These are phyloP conservation scores for Sinodicranocentrus sp. DNA, from an alignment of 2,888 invertebrate species.

Conservation along the genomic window DNA sequence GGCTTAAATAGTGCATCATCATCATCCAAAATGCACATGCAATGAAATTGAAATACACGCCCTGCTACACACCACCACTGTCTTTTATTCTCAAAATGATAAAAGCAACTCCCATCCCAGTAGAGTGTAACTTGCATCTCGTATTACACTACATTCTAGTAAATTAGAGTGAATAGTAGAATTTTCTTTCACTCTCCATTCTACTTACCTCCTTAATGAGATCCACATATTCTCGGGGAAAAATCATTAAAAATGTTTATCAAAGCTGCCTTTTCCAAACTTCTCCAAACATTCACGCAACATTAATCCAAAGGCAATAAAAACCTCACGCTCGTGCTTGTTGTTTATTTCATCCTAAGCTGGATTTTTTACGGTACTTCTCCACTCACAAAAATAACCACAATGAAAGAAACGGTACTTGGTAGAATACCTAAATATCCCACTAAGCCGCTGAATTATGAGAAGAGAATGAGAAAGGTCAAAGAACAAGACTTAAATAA, in stretches of 20 bases:
- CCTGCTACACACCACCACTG: not conserved
- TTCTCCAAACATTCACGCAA: too few species aligned
- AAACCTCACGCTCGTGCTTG: too few species aligned
- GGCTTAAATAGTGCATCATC: not conserved
- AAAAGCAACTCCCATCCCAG: not conserved
- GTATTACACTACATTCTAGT: not conserved
- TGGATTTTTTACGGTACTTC: too few species aligned
- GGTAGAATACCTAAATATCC: too few species aligned
- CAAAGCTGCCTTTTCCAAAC: too few species aligned
- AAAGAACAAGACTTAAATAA: slow-evolving; percentile 20
- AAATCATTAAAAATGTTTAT: too few species aligned
- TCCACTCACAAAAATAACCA: too few species aligned
- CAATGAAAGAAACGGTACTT: too few species aligned
- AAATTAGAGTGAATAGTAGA: slow-evolving; percentile 28
- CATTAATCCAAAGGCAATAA: too few species aligned
- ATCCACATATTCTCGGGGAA: too few species aligned
- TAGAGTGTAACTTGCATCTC: not conserved
- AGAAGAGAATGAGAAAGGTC: slow-evolving; percentile 33
- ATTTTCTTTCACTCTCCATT: slow-evolving; percentile 19
- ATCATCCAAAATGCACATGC: not conserved
- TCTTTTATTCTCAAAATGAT: not conserved
- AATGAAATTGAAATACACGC: not conserved
- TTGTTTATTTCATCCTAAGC: too few species aligned
- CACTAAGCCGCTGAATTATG: slow-evolving; percentile 43
- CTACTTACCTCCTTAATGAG: slow-evolving; percentile 5